Conservation (phyloP, 2,797 vertebrate genomes). For the Mormyrus proboscirostris region DNA sequence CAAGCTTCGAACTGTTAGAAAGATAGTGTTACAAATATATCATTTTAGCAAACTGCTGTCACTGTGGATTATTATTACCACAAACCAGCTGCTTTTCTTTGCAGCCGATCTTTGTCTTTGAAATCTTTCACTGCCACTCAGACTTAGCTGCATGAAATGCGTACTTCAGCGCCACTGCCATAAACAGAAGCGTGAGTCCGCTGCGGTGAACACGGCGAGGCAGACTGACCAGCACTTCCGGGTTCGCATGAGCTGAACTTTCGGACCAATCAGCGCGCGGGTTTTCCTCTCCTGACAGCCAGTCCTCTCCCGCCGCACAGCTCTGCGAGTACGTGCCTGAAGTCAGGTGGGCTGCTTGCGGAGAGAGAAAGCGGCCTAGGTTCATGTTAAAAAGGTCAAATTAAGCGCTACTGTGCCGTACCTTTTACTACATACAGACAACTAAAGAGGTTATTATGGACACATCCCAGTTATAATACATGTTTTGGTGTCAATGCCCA, state of each 20-base stretch:
- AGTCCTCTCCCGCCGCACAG: background rate
- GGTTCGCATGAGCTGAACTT: constrained; percentile 29
- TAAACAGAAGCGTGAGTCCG: background rate
- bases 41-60: background rate
- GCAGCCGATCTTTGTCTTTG: background rate
- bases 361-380: background rate
- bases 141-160: constrained; percentile 11
- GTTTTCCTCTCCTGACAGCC: constrained; percentile 20
- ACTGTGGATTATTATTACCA: background rate
- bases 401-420: background rate
- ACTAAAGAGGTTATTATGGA: background rate
- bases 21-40: background rate
- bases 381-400: background rate
- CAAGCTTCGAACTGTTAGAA: background rate
- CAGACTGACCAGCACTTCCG: constrained; percentile 30
- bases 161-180: background rate
- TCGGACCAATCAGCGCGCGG: constrained; percentile 11
- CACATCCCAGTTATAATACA: background rate
- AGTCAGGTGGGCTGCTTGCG: background rate
- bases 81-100: background rate
- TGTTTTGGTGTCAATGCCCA: background rate
- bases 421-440: background rate
- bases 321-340: background rate
- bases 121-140: background rate
- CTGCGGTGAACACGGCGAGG: background rate